Base-by-base conservation (phyloP, 2,797 vertebrate genomes). In the Dendrocincla tyrannina region DNA sequence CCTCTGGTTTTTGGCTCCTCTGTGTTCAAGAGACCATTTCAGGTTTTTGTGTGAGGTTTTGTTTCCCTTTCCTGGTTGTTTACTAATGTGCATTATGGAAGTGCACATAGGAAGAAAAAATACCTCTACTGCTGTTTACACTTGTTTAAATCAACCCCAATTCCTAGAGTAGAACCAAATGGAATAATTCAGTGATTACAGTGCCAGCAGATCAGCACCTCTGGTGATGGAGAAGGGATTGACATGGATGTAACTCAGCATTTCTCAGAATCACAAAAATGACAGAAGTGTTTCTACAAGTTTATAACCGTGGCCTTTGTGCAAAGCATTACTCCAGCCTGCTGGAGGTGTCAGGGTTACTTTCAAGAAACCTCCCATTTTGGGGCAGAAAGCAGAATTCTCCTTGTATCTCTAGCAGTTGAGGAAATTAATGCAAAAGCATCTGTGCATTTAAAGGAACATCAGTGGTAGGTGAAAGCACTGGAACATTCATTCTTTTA, bases 81-180 rank as follows among this genome's bases (percentile, higher is more conserved):
- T 30, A 11, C 11, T 42, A 68, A 69, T 5, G 5, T 47, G 62
- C 33, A 42, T 64, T 84, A 25, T 27, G 23, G 49, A 70, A 76
- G 17, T 24, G 28, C 23, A 17, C 5, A 8, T 6, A 68, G 53
- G 56, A 52, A 37, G 13, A 0, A 39, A 79, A 77, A 81, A 20
- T 0, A 0, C 0, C 35, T 59, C 17, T 52, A 3, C 24, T 72
- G 6, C 33, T 58, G 17, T 23, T 78, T 59, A 24, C 10, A 6
- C 8, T 1, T 4, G 9, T 47, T 78, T 35, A 35, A 74, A 74
- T 49, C 59, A 44, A 27, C 28, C 52, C 66, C n/a, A 59, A 68
- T 53, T 72, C 50, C 37, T 75, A 8, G 3, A 37, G 59, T 8
- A 90, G 62, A 72, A 46, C 30, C 56, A 63, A 25, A 33, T 37